Evolutionary conservation across 2,797 vertebrate species (phyloP), one percentile per base, ranked within the genome.

Genomic region (Euphonia xanthogaster): DNA sequence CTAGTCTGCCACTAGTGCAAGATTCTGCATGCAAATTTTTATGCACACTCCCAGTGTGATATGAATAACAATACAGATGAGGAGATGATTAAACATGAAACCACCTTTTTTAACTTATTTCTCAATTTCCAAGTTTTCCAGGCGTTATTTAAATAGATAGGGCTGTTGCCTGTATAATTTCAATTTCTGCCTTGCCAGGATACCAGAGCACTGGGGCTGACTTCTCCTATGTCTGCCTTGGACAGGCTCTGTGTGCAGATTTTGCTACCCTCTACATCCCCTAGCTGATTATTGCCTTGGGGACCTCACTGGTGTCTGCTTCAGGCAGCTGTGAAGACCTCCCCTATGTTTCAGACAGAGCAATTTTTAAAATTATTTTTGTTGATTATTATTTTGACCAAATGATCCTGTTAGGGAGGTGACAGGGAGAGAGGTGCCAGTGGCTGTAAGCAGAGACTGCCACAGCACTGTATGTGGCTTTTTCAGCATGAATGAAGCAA

Each of bases 151-250:
- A 67, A 78, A 54, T 16, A 45, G 61, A 39, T 30, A 44, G 25
- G 18, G 11, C 21, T 80, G 9, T 68, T 80, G 5, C 14, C 61
- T 42, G 10, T 37, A 31, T 60, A 4, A 47, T 61, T 74, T 66
- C 13, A 27, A 20, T 74, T 74, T 60, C n/a, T 93, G 14, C 47
- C 53, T 77, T 71, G 30, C 23, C 33, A 61, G 40, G 21, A 31
- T 48, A 8, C 13, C 27, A 1, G 1, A 76, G 47, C 25, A 4
- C 25, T 2, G 4, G 20, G 7, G 12, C 12, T 45, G 33, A 44
- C 13, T 73, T 12, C 30, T 93, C 22, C 45, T 39, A 2, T 2
- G 2, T 50, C 16, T 72, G 42, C 27, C 39, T 58, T 62, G 40
- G 27, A 21, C 14, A 40, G 31, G 11, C 71, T 90, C 33, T 5